A percentile compares a stretch with the other conserved stretches of the same genome.
These are phyloP conservation scores for Sthenelais limicola DNA, from an alignment of 2,888 invertebrate species.

Conservation along the genomic window DNA sequence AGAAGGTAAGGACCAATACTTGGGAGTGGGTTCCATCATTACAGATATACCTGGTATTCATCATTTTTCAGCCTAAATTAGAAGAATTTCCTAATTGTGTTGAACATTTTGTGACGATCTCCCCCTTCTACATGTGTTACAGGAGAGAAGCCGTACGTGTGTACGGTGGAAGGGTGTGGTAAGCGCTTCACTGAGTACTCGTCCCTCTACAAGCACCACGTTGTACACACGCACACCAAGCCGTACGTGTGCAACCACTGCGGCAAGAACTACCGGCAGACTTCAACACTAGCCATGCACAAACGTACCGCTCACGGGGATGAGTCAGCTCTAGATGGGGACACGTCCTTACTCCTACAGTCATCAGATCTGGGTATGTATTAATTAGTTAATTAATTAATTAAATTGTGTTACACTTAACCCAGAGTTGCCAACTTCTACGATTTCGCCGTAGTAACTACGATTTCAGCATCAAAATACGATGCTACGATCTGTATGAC, in stretches of 20 bases:
- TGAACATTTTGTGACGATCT: not conserved
- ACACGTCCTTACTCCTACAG: constrained; percentile 10
- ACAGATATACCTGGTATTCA: too few species aligned
- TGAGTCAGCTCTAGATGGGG: constrained; percentile 49
- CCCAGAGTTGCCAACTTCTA: too few species aligned
- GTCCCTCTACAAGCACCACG: constrained; percentile 80
- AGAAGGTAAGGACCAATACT: too few species aligned
- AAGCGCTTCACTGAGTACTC: constrained; percentile 82
- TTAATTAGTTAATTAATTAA: too few species aligned
- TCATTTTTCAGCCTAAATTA: too few species aligned
- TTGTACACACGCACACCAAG: constrained; percentile 77
- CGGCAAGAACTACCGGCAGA: constrained; percentile 77
- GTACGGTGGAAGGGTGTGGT: constrained; percentile 77
- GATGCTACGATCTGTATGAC: too few species aligned
- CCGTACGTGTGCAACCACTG: constrained; percentile 78
- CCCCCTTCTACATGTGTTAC: constrained; percentile 38
- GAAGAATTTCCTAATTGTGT: too few species aligned
- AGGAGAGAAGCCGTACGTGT: constrained; percentile 79
- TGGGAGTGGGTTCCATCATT: too few species aligned
- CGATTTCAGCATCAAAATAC: too few species aligned
- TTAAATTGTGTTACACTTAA: too few species aligned
- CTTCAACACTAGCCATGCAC: constrained; percentile 78
- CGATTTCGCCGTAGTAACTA: too few species aligned
- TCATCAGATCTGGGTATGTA: not conserved
- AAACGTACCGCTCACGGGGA: constrained; percentile 77